Conservation (phyloP, 2,797 vertebrate genomes). For the Choloepus didactylus region DNA sequence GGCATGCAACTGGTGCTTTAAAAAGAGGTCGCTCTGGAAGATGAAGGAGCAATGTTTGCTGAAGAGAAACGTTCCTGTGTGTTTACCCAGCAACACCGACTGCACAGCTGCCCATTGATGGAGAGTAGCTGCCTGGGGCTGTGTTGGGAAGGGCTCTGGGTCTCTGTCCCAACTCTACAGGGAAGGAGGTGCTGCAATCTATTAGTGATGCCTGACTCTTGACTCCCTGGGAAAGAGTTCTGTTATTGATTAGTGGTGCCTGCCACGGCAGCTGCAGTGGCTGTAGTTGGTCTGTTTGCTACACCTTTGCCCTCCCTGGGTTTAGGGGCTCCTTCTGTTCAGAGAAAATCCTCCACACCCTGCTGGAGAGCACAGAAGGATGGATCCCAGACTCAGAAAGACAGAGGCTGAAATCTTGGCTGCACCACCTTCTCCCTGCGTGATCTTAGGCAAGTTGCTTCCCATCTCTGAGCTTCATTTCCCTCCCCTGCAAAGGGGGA, state of each 20-base stretch:
- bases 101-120: background rate
- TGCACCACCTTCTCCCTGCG: background rate
- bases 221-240: background rate
- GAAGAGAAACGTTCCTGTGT: background rate
- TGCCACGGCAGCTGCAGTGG: accelerated
- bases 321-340: background rate
- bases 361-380: background rate
- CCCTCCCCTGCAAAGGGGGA: background rate
- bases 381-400: background rate
- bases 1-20: background rate
- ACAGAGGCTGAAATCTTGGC: background rate
- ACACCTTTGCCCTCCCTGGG: accelerated
- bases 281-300: accelerated
- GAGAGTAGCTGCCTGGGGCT: background rate
- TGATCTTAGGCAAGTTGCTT: background rate
- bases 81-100: background rate
- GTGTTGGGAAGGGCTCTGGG: background rate
- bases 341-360: background rate
- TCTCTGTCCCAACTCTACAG: background rate
- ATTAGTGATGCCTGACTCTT: constrained; percentile 7
- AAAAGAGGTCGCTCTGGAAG: background rate
- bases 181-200: background rate
- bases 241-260: constrained; percentile 46
- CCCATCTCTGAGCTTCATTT: background rate
- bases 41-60: background rate